Base-by-base conservation (phyloP, 2,797 vertebrate species). In the Danionella dracula region DNA sequence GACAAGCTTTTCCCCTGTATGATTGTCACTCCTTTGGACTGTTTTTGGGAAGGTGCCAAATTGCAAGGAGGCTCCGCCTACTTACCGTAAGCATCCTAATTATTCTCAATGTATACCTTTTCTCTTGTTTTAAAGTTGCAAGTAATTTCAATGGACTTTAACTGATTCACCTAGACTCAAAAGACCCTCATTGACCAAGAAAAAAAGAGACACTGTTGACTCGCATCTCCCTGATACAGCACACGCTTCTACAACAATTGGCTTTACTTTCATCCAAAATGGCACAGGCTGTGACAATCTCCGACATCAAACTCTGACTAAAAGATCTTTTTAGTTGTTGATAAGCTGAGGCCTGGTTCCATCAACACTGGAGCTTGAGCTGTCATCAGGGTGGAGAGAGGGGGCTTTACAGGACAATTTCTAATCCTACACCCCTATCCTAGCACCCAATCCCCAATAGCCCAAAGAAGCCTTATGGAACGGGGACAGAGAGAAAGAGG, bases 1-100 rank as follows among this genome's bases (percentile, higher is more conserved):
- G 97, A 99, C 88, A 98, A 97, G 86, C 92, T 99, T 32, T 98
- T 98, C 76, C 97, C 97, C 4, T 99, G 96, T 10, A 96, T 99
- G 91, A 96, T 99, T 79, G 89, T 99, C 83, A 99, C 95, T 0
- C 95, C 97, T 0, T 82, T 99, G 82, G 96, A 99, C 88, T 99
- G 97, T 83, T 99, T 99, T 87, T 99, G 97, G 97, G 97, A 99
- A 79, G 96, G 97, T 19, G 89, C 95, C 82, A 98, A 98, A 79
- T 92, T 99, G 71, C 97, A 99, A 79, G 95, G 95, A 80, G 96
- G 97, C 74, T 97, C 94, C 46, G 96, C 94, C 74, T 98, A 99
- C 79, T 89, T 98, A 82, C 97, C 96, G 95, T 99, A 89, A 98
- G 96, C 92, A 51, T 1, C 7, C 31, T 76, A 19, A 13, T 20